Evolutionary conservation across 1,140 invertebrate genomes (phyloP).

Genomic region (Drosophila tristis): DNA sequence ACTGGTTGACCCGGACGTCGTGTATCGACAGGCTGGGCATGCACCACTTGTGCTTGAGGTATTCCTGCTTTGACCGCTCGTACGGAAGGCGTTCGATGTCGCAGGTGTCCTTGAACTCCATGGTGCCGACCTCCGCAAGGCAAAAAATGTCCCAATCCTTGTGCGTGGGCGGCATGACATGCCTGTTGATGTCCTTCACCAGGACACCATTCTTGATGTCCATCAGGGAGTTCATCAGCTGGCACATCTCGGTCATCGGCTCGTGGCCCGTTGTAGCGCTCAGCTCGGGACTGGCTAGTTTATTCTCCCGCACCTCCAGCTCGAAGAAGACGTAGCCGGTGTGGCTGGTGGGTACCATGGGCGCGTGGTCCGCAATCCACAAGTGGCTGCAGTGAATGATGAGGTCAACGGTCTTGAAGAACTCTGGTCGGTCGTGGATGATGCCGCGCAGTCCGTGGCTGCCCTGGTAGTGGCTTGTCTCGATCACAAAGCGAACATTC

Average conservation of each 20-base stretch:
- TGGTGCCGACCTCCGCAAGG: conserved; percentile 17
- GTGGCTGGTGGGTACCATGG: conserved; percentile 32
- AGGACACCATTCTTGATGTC: not conserved
- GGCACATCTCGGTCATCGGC: conserved; percentile 32
- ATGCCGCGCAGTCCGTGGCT: not conserved
- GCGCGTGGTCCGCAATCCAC: conserved; percentile 24
- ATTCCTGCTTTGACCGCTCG: conserved; percentile 10
- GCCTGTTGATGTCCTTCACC: conserved; percentile 1
- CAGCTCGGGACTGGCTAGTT: not conserved
- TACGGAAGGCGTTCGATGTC: not conserved
- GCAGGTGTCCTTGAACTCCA: conserved; percentile 10
- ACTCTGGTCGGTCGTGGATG: not conserved
- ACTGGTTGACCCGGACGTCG: not conserved
- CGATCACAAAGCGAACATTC: conserved; percentile 38
- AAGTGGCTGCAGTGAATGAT: conserved; percentile 28
- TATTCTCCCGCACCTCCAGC: conserved; percentile 10
- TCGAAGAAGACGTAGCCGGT: conserved; percentile 40
- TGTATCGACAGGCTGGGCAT: conserved; percentile 32
- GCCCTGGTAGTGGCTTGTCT: conserved; percentile 3
- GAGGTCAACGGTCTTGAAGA: conserved; percentile 39
- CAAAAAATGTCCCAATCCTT: conserved; percentile 41
- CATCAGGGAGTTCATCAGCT: conserved; percentile 23
- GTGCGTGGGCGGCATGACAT: conserved; percentile 33
- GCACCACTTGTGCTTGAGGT: conserved; percentile 45
- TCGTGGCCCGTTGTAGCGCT: not conserved